Evolutionary conservation across 2,113 vertebrate species (phyloP).

Genomic region (Platichthys stellatus): DNA sequence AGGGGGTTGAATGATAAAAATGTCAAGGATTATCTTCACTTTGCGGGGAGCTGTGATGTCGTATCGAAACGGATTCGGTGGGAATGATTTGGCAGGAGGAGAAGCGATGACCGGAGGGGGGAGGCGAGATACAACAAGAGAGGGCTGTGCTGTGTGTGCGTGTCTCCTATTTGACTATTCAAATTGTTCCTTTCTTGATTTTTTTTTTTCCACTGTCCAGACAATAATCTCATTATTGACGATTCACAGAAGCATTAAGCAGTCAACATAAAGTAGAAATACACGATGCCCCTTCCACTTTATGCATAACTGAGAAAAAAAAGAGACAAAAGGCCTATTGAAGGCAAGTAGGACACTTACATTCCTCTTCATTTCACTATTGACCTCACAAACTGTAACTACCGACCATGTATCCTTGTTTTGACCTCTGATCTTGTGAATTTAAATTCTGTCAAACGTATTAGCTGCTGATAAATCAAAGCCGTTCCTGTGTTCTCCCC

Average conservation of each 20-base stretch:
- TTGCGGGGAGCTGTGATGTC: conserved; percentile 74
- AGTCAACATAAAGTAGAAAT: conserved; percentile 24
- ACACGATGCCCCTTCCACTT: conserved; percentile 7
- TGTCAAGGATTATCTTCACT: conserved; percentile 84
- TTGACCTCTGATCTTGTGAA: conserved; percentile 39
- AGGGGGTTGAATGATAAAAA: conserved; percentile 80
- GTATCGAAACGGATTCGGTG: conserved; percentile 80
- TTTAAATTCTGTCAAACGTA: conserved; percentile 22
- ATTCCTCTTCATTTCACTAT: conserved; percentile 18
- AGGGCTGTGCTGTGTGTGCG: conserved; percentile 8
- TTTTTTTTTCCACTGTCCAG: conserved; percentile 1
- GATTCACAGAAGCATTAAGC: conserved; percentile 11
- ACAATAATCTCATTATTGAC: conserved; percentile 49
- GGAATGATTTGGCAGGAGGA: conserved; percentile 79
- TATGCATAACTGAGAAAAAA: not conserved
- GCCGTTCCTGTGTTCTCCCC: conserved; percentile 15
- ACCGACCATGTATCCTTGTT: conserved; percentile 13
- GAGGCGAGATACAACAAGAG: conserved; percentile 33
- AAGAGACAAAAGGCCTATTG: conserved; percentile 12
- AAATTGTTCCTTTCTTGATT: conserved; percentile 18
- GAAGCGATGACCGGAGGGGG: conserved; percentile 55
- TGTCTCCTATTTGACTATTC: conserved; percentile 41
- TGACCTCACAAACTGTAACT: conserved; percentile 12
- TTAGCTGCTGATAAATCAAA: conserved; percentile 40
- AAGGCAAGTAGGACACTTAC: conserved; percentile 8